Percentiles rank a stretch among this genome's conserved stretches.
Conservation (phyloP, 2,888 invertebrate species). For the Eristalis pertinax region DNA sequence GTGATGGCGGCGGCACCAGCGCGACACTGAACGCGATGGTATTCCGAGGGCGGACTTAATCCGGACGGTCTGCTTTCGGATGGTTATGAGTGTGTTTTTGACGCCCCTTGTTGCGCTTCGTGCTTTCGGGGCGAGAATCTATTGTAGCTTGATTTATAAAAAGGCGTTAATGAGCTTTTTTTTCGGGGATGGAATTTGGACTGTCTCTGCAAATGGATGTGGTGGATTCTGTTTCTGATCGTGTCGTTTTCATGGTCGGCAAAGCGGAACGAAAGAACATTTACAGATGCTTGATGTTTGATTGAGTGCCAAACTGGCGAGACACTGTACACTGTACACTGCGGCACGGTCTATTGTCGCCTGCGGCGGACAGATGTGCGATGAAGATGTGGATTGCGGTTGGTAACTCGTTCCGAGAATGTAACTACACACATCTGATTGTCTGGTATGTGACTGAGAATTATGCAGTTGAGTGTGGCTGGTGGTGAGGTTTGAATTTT, state of each 20-base stretch:
- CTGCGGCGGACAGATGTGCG: not conserved
- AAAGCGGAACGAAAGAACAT: conserved; percentile 32
- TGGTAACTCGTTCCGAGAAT: conserved; percentile 25
- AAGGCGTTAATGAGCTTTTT: conserved; percentile 43
- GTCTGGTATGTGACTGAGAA: conserved; percentile 28
- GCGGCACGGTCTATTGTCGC: not conserved
- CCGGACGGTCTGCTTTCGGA: conserved; percentile 47
- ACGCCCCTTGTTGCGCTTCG: conserved; percentile 28
- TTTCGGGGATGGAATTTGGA: conserved; percentile 15
- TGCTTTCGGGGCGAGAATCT: conserved; percentile 21
- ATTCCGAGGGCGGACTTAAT: conserved; percentile 71
- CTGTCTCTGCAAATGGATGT: conserved; percentile 27
- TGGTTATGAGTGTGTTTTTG: conserved; percentile 25
- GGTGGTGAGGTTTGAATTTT: too few species aligned
- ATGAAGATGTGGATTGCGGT: conserved; percentile 13
- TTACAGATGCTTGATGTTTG: conserved; percentile 37
- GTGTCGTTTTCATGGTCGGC: conserved; percentile 33
- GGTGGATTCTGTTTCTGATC: conserved; percentile 31
- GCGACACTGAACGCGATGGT: conserved; percentile 50
- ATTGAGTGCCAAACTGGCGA: conserved; percentile 22
- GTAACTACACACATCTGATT: not conserved
- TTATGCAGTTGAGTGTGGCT: too few species aligned
- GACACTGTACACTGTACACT: not conserved
- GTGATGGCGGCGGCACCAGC: not conserved
- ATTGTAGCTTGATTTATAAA: conserved; percentile 27